Base-by-base conservation (phyloP, 1,140 invertebrate species). In the Drosophila ficusphila region DNA sequence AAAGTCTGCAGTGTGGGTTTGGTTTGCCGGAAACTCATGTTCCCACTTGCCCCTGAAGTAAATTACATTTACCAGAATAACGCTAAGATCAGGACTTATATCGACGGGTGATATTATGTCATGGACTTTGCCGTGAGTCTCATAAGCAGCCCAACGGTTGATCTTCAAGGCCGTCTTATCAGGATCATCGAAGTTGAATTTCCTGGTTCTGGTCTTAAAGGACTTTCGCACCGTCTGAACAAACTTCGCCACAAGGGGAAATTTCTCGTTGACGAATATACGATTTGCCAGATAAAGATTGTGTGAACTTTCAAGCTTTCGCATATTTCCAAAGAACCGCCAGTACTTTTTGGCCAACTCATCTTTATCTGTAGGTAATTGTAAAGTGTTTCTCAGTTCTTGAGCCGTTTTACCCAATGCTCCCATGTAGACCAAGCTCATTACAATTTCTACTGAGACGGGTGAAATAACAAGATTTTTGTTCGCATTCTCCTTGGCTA, bases 51-150 rank as follows among this genome's bases (percentile, higher is more conserved):
- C 89, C 16, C 89, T 82, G 27, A 95, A 96, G 77, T 95, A 94
- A 25, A 96, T 92, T 1, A 94, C 94, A 83, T 95, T 96, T 0
- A 93, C 90, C 3, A 95, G 85, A 8, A 95, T 90, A 36, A 95
- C 54, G 18, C 29, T 89, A 72, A 92, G 92, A 4, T 72, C 21
- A 0, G 4, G 2, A 38, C 56, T 29, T 0, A 93, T 36, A 3
- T 71, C 72, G 39, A 33, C 88, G 21, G 89, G 14, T 1, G 73
- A 7, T 4, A 95, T 62, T 0, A 95, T 81, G 62, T 94, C 61
- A 36, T 91, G 92, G 16, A 95, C 95, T 68, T 93, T 92, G 29
- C 92, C 85, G 18, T 93, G 91, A 0, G 95, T 95, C 31, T 92
- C 67, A 2, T 92, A 56, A 31, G 92, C 86, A 7, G 94, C 93